phyloP scores from a whole-genome alignment of 2,797 vertebrate genomes.

The Melopsittacus undulatus region DNA sequence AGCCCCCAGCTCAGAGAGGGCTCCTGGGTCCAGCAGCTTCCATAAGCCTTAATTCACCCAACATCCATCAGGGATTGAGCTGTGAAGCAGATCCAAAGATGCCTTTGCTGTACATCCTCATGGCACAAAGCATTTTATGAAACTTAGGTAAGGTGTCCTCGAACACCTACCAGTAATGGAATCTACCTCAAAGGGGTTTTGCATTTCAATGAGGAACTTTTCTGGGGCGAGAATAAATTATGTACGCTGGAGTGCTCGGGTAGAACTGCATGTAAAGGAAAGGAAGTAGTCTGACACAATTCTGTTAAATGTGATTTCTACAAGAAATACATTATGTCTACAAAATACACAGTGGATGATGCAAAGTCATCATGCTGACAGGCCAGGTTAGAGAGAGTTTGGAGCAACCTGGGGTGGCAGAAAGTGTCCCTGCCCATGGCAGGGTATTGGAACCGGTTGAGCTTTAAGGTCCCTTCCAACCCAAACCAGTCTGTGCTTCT shows the following conservation, averaged over 20 bases:
- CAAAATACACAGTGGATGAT: too few relatives aligned
- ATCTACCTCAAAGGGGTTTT: neutral
- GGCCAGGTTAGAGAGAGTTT: neutral
- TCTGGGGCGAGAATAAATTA: neutral
- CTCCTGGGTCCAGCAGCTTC: neutral
- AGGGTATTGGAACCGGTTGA: neutral
- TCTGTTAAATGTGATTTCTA: neutral
- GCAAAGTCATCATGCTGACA: neutral
- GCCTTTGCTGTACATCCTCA: neutral
- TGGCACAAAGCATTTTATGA: neutral
- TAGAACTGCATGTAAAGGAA: neutral
- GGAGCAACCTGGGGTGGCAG: neutral
- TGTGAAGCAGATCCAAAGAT: rapidly evolving
- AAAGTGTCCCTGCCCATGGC: neutral
- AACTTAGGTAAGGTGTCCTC: rapidly evolving
- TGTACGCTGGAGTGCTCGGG: neutral
- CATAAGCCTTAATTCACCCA: neutral
- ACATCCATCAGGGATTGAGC: neutral
- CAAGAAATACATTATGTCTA: neutral
- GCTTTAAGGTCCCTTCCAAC: neutral
- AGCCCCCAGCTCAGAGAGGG: neutral
- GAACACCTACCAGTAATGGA: neutral
- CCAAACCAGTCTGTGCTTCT: neutral
- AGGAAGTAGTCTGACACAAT: neutral
- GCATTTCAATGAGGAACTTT: neutral